Percentiles rank a stretch among this genome's conserved stretches.
phyloP scores from a whole-genome alignment of 2,888 invertebrate genomes.

The Morpho deidamia region DNA sequence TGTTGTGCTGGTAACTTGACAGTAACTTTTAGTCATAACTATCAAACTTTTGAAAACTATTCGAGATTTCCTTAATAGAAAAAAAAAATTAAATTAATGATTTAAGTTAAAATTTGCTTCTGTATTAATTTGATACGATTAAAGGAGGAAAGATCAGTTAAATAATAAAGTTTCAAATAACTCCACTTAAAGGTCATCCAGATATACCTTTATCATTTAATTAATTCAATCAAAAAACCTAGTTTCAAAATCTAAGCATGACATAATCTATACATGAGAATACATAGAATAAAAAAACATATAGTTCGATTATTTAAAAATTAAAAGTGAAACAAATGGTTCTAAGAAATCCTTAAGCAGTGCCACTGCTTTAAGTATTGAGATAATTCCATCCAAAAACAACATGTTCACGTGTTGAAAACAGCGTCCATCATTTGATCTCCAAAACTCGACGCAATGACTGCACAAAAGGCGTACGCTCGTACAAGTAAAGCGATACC shows the following conservation, averaged over 20 bases:
- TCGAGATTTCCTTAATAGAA: neutral
- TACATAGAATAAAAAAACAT: no score
- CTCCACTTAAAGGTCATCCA: no score
- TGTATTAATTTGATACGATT: no score
- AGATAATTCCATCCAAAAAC: constrained; percentile 10
- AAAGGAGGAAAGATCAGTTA: no score
- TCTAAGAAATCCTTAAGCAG: neutral
- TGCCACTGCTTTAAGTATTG: constrained; percentile 4
- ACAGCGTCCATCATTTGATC: constrained; percentile 26
- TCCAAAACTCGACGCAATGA: constrained; percentile 22
- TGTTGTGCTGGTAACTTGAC: constrained; percentile 13
- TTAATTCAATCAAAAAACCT: no score
- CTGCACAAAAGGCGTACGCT: constrained; percentile 35
- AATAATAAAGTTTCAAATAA: no score
- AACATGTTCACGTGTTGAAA: constrained; percentile 25
- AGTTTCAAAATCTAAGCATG: no score
- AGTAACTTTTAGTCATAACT: neutral
- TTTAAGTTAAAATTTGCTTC: no score
- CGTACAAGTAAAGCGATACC: constrained; percentile 33
- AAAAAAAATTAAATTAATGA: no score
- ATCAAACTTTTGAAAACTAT: neutral
- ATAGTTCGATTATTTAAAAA: no score
- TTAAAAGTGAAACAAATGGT: neutral
- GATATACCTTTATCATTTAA: no score
- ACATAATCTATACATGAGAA: no score